Conservation (phyloP, 1,140 invertebrate genomes). For the Paramacrobiotus metropolitanus region DNA sequence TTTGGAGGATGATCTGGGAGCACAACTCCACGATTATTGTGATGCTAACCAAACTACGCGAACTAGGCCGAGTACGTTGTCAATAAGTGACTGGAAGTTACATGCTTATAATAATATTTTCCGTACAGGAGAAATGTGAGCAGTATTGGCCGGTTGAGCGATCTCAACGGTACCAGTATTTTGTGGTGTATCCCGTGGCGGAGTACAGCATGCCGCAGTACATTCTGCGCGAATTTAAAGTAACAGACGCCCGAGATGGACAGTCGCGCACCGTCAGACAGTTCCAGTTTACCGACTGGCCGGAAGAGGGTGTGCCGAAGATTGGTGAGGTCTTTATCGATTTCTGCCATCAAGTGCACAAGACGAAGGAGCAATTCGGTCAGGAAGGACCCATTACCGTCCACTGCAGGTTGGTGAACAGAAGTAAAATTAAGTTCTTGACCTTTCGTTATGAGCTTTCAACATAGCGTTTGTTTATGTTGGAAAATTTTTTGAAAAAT, state of each 20-base stretch:
- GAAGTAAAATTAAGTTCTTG: too few species aligned
- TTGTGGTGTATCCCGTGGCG: conserved; percentile 92
- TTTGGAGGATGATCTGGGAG: conserved; percentile 99
- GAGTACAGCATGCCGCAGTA: conserved; percentile 99
- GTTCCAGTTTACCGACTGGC: conserved; percentile 99
- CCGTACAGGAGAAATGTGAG: conserved; percentile 69
- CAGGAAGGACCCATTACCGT: conserved; percentile 97
- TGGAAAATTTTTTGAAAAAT: background rate
- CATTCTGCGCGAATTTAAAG: conserved; percentile 92
- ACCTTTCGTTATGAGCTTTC: too few species aligned
- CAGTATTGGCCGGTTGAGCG: conserved; percentile 97
- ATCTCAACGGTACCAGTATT: conserved; percentile 70
- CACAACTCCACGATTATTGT: conserved; percentile 98
- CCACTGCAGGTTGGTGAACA: conserved; percentile 89
- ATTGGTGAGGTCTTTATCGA: conserved; percentile 93
- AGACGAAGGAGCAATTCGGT: conserved; percentile 98
- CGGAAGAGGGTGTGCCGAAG: conserved; percentile 85
- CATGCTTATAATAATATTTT: too few species aligned
- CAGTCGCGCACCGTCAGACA: conserved; percentile 85
- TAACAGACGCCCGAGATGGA: conserved; percentile 53
- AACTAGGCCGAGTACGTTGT: conserved; percentile 66
- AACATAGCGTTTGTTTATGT: too few species aligned
- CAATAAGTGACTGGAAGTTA: background rate
- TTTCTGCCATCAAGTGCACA: conserved; percentile 94
- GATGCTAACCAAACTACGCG: conserved; percentile 90